Percentiles rank a stretch among this genome's conserved stretches.
Conservation (phyloP, 2,888 invertebrate species). For the Volucella bombylans region DNA sequence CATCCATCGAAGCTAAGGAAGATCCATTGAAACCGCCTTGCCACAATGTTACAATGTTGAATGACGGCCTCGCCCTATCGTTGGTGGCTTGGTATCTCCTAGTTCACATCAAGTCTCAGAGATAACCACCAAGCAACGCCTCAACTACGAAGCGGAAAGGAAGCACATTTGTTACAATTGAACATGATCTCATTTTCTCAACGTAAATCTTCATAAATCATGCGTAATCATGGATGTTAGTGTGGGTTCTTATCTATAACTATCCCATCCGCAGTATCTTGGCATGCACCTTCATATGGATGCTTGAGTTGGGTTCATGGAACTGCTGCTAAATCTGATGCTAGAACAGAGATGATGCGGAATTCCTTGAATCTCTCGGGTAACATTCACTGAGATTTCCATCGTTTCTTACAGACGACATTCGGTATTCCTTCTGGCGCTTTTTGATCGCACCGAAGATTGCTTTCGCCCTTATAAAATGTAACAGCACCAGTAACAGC, state of each 20-base stretch:
- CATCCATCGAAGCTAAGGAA: not conserved
- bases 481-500: conserved; percentile 9
- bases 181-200: conserved; percentile 67
- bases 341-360: not conserved
- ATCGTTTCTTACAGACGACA: no score
- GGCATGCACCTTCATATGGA: conserved; percentile 21
- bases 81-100: not conserved
- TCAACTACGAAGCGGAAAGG: conserved; percentile 15
- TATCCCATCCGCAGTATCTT: conserved; percentile 28
- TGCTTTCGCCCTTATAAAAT: not conserved
- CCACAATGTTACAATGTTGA: conserved; percentile 20
- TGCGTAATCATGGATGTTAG: conserved; percentile 46
- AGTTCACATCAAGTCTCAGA: not conserved
- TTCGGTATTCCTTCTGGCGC: not conserved
- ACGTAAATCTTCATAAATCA: conserved; percentile 62
- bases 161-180: conserved; percentile 60
- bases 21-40: not conserved
- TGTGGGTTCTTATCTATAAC: conserved; percentile 31
- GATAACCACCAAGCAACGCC: conserved; percentile 27
- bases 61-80: conserved; percentile 26
- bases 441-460: conserved; percentile 25
- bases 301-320: no score
- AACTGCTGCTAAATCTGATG: no score
- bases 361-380: conserved; percentile 33
- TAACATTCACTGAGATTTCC: conserved; percentile 17